Evolutionary conservation across 2,797 vertebrate genomes (phyloP).

Genomic region (Antrozous pallidus): DNA sequence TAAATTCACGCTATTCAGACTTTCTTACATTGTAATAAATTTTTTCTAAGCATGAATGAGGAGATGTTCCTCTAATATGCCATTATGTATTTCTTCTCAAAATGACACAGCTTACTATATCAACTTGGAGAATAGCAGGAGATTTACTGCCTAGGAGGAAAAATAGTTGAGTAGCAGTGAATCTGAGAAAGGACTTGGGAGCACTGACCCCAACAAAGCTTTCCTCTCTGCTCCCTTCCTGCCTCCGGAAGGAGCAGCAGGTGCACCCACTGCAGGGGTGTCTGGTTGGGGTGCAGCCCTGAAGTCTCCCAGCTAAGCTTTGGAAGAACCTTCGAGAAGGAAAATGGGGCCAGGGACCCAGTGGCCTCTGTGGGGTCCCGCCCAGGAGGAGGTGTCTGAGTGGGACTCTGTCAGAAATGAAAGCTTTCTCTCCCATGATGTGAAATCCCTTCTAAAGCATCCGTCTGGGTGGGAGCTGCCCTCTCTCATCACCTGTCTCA

Average conservation of each 20-base stretch:
- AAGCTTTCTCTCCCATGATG: background rate
- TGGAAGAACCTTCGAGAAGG: background rate
- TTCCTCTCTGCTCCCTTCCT: background rate
- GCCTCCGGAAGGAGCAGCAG: accelerated
- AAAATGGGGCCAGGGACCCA: background rate
- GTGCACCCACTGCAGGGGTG: background rate
- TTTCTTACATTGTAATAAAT: conserved; percentile 86
- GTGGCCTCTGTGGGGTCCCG: background rate
- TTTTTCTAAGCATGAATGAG: conserved; percentile 87
- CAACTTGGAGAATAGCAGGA: conserved; percentile 81
- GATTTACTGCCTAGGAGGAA: conserved; percentile 77
- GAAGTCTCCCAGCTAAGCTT: background rate
- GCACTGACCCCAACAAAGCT: background rate
- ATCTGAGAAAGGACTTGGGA: background rate
- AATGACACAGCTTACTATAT: conserved; percentile 84
- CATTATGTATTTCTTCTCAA: conserved; percentile 86
- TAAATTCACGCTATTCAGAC: conserved; percentile 86
- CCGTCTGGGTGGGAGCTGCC: background rate
- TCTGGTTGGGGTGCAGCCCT: background rate
- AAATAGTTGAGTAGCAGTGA: conserved; percentile 45
- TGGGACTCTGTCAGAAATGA: background rate
- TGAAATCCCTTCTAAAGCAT: background rate
- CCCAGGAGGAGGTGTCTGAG: background rate
- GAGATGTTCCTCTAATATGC: conserved; percentile 85
- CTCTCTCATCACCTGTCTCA: background rate